A percentile compares a stretch with the other conserved stretches of the same genome.
Evolutionary conservation across 1,140 invertebrate genomes (phyloP).

Genomic region (Drosophila sp.): DNA sequence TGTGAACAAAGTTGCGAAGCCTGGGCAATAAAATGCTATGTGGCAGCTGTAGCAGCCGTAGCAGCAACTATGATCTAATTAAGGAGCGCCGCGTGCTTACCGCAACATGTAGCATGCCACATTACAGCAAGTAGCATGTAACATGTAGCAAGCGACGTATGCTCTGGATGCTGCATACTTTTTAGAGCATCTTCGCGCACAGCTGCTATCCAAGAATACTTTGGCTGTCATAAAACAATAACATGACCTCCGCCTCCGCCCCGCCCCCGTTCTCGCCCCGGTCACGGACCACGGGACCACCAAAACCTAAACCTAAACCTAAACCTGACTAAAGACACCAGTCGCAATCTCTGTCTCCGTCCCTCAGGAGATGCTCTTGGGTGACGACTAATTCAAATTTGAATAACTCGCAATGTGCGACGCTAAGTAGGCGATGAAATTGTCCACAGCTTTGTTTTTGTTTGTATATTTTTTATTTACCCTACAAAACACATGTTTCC

Average conservation of each 20-base stretch:
- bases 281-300: background rate
- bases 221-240: slow-evolving; percentile 55
- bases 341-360: slow-evolving; percentile 6
- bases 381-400: slow-evolving; percentile 70
- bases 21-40: slow-evolving; percentile 40
- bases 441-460: slow-evolving; percentile 8
- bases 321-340: background rate
- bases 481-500: background rate
- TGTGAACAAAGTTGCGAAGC: slow-evolving; percentile 23
- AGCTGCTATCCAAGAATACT: slow-evolving; percentile 14
- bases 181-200: slow-evolving; percentile 3
- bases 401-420: slow-evolving; percentile 72
- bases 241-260: no score
- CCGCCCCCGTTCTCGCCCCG: no score
- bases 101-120: slow-evolving; percentile 52
- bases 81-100: slow-evolving; percentile 53
- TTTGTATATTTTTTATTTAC: slow-evolving; percentile 9
- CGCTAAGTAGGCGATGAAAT: slow-evolving; percentile 74
- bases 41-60: slow-evolving; percentile 29
- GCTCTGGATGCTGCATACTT: slow-evolving; percentile 22
- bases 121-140: slow-evolving; percentile 20
- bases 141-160: slow-evolving; percentile 5
- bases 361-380: background rate
- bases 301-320: background rate
- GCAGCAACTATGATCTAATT: slow-evolving; percentile 68